Percentiles rank a stretch among this genome's conserved stretches.
Conservation (phyloP, 2,113 vertebrate species). For the Trichomycterus rosablanca region DNA sequence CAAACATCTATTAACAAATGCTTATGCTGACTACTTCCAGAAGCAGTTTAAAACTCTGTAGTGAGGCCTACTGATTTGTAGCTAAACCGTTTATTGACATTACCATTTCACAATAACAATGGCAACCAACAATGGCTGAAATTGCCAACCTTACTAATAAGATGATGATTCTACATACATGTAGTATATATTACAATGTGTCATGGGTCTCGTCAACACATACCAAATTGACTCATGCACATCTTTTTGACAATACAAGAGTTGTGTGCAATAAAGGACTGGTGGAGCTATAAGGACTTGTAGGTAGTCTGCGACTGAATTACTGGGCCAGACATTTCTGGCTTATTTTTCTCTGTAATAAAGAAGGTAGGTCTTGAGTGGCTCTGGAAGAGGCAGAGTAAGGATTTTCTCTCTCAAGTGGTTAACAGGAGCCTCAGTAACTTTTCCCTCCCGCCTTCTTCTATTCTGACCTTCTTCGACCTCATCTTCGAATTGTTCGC, state of each 20-base stretch:
- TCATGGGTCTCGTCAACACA: not conserved
- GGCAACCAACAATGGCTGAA: too few species aligned
- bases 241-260: not conserved
- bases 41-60: too few species aligned
- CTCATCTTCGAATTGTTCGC: conserved; percentile 28
- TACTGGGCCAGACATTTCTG: not conserved
- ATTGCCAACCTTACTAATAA: too few species aligned
- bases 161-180: too few species aligned
- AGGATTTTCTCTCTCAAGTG: conserved; percentile 77
- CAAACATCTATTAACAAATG: too few species aligned
- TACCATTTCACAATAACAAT: too few species aligned
- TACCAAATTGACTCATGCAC: too few species aligned
- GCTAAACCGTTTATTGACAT: too few species aligned
- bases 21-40: too few species aligned
- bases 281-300: conserved; percentile 9
- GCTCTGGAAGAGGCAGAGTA: conserved; percentile 77
- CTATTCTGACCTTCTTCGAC: conserved; percentile 51
- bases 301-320: conserved; percentile 3
- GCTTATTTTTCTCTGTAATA: conserved; percentile 82
- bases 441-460: conserved; percentile 56
- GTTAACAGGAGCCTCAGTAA: conserved; percentile 74
- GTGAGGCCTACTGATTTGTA: too few species aligned
- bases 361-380: conserved; percentile 82
- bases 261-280: not conserved
- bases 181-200: not conserved